Conservation (phyloP, 2,113 vertebrate genomes). For the Percopsis transmontana region DNA sequence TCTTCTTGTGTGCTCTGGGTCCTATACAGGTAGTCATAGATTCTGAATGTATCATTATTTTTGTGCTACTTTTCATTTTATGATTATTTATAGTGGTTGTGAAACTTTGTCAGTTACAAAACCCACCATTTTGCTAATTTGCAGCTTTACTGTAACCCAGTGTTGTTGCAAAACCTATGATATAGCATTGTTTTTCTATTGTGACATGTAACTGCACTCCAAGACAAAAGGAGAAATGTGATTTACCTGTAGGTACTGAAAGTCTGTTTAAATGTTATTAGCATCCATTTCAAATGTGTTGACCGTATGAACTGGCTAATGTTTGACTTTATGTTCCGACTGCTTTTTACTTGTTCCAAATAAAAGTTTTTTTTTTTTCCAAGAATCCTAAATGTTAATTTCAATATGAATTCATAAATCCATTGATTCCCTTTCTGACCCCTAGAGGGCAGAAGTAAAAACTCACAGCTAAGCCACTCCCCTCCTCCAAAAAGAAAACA, state of each 20-base stretch:
- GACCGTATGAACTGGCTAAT: constrained; percentile 23
- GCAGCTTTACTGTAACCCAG: constrained; percentile 9
- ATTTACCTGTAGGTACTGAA: constrained; percentile 64
- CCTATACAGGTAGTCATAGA: constrained; percentile 49
- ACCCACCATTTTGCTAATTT: constrained; percentile 20
- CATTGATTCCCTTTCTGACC: not conserved
- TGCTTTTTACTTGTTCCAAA: constrained; percentile 54
- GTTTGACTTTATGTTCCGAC: constrained; percentile 43
- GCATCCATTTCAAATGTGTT: constrained; percentile 45
- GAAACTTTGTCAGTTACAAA: not conserved
- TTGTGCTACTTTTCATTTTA: constrained; percentile 18
- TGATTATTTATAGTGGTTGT: not conserved
- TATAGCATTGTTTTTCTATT: constrained; percentile 15
- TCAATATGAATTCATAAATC: too few relatives aligned
- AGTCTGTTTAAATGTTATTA: constrained; percentile 39
- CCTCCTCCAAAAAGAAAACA: too few relatives aligned
- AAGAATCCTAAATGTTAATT: not conserved
- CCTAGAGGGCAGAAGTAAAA: too few relatives aligned
- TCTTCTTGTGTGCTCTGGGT: not conserved
- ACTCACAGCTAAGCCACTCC: too few relatives aligned
- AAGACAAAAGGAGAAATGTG: constrained; percentile 29
- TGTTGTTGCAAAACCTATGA: not conserved
- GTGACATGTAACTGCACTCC: constrained; percentile 41
- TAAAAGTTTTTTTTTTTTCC: constrained; percentile 48
- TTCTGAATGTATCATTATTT: constrained; percentile 40